phyloP scores from a whole-genome alignment of 2,888 invertebrate genomes.

The Hirtodrosophila cameraria region DNA sequence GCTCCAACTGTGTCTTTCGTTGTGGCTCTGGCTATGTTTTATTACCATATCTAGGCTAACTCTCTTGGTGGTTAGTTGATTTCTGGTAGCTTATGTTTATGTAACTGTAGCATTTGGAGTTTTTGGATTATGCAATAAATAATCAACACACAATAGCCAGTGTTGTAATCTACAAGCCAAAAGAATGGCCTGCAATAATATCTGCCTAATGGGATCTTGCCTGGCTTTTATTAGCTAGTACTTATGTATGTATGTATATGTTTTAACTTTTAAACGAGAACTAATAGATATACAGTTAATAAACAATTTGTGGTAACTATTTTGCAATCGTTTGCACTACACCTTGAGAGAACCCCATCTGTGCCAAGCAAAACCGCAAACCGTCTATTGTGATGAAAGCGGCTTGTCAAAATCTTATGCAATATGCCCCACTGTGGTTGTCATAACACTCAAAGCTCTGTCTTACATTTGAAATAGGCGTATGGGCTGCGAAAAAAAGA shows the following conservation, averaged over 20 bases:
- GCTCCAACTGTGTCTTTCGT: constrained; percentile 10
- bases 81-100: constrained; percentile 70
- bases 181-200: constrained; percentile 48
- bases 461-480: constrained; percentile 47
- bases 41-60: constrained; percentile 75
- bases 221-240: constrained; percentile 2
- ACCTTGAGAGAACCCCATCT: constrained; percentile 55
- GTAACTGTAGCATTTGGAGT: constrained; percentile 77
- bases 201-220: constrained; percentile 40
- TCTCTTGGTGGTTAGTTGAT: constrained; percentile 63
- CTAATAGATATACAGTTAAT: too few relatives aligned
- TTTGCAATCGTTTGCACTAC: constrained; percentile 26
- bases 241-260: too few relatives aligned
- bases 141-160: constrained; percentile 69
- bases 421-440: constrained; percentile 33
- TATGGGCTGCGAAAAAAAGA: constrained; percentile 22
- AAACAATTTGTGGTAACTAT: neutral
- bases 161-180: constrained; percentile 45
- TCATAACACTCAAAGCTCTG: constrained; percentile 46
- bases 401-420: constrained; percentile 24
- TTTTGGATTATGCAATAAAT: constrained; percentile 79
- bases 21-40: constrained; percentile 42
- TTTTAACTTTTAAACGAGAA: too few relatives aligned
- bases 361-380: constrained; percentile 21
- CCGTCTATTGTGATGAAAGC: neutral